Evolutionary conservation across 2,113 vertebrate genomes (phyloP).

Genomic region (Prionailurus viverrinus): DNA sequence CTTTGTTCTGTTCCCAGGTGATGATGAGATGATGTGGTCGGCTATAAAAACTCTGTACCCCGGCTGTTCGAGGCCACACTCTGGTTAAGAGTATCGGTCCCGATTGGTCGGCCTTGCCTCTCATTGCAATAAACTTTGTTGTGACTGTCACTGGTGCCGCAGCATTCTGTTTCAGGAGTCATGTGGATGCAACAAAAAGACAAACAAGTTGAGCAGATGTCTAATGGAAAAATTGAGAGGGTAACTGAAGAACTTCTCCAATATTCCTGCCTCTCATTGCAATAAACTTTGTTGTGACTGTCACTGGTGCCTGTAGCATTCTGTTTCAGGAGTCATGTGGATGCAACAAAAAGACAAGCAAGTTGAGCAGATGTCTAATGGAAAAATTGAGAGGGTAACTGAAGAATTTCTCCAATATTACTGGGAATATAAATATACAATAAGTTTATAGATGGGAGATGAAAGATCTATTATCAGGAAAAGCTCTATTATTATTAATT

Average conservation of each 20-base stretch:
- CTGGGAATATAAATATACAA: neutral
- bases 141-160: no score
- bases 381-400: slow-evolving; percentile 26
- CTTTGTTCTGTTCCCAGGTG: no score
- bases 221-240: slow-evolving; percentile 33
- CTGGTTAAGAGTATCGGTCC: no score
- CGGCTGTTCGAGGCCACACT: no score
- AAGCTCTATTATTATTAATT: slow-evolving; percentile 43
- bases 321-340: no score
- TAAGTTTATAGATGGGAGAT: neutral
- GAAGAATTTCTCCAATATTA: neutral
- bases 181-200: neutral
- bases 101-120: no score
- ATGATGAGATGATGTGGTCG: no score
- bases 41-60: no score
- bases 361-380: neutral
- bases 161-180: no score
- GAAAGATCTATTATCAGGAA: slow-evolving; percentile 48
- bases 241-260: neutral
- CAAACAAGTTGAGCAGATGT: neutral
- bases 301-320: no score
- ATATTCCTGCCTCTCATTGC: neutral
- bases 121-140: no score
- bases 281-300: no score
- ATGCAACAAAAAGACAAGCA: neutral